Percentiles rank a stretch among this genome's conserved stretches.
These are phyloP conservation scores for Phenganax subtilis DNA, from an alignment of 92 coral and sea anemone species.

Conservation along the genomic window DNA sequence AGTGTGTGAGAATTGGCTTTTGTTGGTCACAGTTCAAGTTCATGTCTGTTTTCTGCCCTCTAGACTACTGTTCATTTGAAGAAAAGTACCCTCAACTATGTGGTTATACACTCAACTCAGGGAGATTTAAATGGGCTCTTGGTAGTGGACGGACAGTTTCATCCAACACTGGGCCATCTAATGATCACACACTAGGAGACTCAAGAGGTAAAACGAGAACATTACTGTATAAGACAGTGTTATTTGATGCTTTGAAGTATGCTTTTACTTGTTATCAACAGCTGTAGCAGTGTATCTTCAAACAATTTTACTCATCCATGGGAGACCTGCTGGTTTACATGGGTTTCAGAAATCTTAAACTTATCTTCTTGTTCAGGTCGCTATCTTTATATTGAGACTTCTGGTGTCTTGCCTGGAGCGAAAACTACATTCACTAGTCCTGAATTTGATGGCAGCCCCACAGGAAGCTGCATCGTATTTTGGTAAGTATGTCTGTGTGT, in stretches of 20 bases:
- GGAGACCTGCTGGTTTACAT: neutral
- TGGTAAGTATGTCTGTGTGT: slow-evolving; percentile 41
- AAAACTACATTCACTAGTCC: slow-evolving; percentile 78
- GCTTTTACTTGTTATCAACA: no score
- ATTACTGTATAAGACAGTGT: neutral
- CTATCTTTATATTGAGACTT: slow-evolving; percentile 78
- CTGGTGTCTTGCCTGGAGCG: slow-evolving; percentile 39
- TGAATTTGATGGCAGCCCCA: slow-evolving; percentile 44
- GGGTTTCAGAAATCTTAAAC: neutral
- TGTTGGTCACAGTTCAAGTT: no score
- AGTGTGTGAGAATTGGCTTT: no score
- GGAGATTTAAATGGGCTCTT: slow-evolving; percentile 64
- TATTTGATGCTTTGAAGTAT: neutral
- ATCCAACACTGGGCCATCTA: slow-evolving; percentile 67
- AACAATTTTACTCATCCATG: no score
- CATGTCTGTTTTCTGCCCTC: neutral
- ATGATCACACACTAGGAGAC: slow-evolving; percentile 88
- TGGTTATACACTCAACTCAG: slow-evolving; percentile 66
- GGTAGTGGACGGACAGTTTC: slow-evolving; percentile 73
- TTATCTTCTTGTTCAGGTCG: slow-evolving; percentile 54
- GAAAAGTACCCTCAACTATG: slow-evolving; percentile 54
- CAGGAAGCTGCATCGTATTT: slow-evolving; percentile 83
- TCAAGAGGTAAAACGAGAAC: slow-evolving; percentile 54
- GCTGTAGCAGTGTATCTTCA: no score
- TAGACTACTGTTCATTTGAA: slow-evolving; percentile 72